phyloP scores from a whole-genome alignment of 1,140 invertebrate genomes.

The Hyles euphorbiae region DNA sequence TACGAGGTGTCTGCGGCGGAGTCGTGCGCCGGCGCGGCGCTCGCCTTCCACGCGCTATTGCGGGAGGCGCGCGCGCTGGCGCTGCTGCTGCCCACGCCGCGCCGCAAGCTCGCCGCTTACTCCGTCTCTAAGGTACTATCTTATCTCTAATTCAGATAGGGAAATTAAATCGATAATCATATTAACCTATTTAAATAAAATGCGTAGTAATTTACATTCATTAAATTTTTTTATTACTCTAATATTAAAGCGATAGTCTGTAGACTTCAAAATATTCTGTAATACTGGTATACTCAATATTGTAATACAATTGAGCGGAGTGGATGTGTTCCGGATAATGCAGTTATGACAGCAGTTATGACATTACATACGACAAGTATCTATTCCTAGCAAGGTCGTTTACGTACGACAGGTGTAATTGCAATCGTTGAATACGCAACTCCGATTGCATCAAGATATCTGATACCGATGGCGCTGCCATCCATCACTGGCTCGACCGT shows the following conservation, averaged over 20 bases:
- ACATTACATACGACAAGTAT: too few species aligned
- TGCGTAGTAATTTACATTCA: not conserved
- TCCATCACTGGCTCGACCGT: too few species aligned
- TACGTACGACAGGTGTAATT: not conserved
- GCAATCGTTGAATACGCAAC: too few species aligned
- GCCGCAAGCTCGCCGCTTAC: slow-evolving; percentile 85
- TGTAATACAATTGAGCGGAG: too few species aligned
- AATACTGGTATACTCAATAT: too few species aligned
- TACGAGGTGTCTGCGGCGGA: slow-evolving; percentile 92
- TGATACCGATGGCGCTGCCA: too few species aligned
- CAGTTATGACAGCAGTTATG: too few species aligned
- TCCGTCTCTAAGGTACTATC: slow-evolving; percentile 82
- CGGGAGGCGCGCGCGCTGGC: slow-evolving; percentile 84
- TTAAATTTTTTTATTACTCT: not conserved
- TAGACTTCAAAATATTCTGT: too few species aligned
- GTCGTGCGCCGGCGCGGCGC: slow-evolving; percentile 84
- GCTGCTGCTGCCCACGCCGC: slow-evolving; percentile 81
- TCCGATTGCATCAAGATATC: too few species aligned
- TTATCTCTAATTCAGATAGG: slow-evolving; percentile 7
- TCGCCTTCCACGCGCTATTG: slow-evolving; percentile 87
- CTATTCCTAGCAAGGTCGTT: not conserved
- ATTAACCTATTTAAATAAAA: not conserved
- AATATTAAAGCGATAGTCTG: not conserved
- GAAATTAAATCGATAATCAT: too few species aligned
- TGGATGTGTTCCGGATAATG: too few species aligned